These are phyloP conservation scores for Metellina segmentata DNA, from an alignment of 2,888 invertebrate species.

Conservation along the genomic window DNA sequence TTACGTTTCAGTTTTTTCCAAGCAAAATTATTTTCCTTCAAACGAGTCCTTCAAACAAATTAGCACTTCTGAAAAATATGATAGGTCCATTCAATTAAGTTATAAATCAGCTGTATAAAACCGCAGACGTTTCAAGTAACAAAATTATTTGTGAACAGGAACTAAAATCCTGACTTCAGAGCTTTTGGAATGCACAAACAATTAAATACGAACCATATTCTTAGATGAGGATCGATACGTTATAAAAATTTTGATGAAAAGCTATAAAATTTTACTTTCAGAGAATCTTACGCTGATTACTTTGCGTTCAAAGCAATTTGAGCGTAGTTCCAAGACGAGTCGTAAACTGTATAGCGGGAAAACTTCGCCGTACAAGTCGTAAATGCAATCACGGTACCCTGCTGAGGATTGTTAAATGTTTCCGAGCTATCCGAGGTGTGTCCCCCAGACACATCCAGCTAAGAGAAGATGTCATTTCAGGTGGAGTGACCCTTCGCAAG, in stretches of 20 bases:
- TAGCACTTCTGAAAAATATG: no score
- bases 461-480: background rate
- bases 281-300: background rate
- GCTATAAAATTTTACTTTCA: background rate
- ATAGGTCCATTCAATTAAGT: no score
- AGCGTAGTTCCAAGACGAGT: background rate
- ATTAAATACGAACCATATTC: no score
- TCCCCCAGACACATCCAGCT: background rate
- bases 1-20: no score
- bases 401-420: background rate
- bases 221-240: background rate
- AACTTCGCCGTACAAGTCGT: background rate
- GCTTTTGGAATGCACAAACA: no score
- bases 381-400: background rate
- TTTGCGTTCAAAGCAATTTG: background rate
- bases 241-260: background rate
- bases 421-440: background rate
- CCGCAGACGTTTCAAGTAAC: no score
- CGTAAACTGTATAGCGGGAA: background rate
- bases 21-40: no score
- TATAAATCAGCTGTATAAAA: no score
- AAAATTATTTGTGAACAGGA: no score
- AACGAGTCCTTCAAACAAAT: no score
- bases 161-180: no score
- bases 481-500: background rate